Conservation (phyloP, 2,113 vertebrate species). For the Rhineura floridana region DNA sequence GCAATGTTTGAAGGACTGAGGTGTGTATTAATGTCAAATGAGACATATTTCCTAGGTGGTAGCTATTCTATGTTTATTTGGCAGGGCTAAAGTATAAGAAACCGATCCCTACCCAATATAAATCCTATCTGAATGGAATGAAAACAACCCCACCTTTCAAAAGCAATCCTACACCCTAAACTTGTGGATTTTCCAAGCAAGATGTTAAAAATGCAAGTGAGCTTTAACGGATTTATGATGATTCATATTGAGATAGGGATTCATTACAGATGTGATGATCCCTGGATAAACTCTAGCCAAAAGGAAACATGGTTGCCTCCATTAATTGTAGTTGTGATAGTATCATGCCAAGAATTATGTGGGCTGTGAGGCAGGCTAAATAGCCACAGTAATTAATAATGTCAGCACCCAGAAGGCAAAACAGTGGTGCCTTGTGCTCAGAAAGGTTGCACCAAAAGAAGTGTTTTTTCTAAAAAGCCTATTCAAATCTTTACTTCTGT, state of each 20-base stretch:
- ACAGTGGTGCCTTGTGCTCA: slow-evolving; percentile 44
- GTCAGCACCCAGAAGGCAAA: slow-evolving; percentile 54
- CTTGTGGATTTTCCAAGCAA: slow-evolving; percentile 30
- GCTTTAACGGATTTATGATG: slow-evolving; percentile 47
- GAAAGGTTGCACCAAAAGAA: slow-evolving; percentile 16
- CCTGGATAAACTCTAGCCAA: slow-evolving; percentile 61
- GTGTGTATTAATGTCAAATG: too few species aligned
- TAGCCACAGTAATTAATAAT: slow-evolving; percentile 33
- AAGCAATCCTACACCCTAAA: slow-evolving; percentile 38
- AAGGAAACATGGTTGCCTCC: slow-evolving; percentile 49
- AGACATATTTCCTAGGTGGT: not conserved
- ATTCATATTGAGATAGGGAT: slow-evolving; percentile 45
- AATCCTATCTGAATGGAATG: slow-evolving; percentile 14
- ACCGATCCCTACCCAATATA: not conserved
- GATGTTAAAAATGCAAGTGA: slow-evolving; percentile 32
- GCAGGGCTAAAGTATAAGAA: slow-evolving; percentile 15
- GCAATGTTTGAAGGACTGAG: too few species aligned
- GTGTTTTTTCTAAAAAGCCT: not conserved
- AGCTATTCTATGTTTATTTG: not conserved
- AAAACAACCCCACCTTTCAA: slow-evolving; percentile 11
- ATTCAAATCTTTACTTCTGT: not conserved
- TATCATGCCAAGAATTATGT: slow-evolving; percentile 53
- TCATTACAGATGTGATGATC: slow-evolving; percentile 27
- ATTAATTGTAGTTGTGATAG: slow-evolving; percentile 63
- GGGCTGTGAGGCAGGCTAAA: slow-evolving; percentile 58